Evolutionary conservation across 1,140 invertebrate genomes (phyloP).

Genomic region (Campoletis sonorensis): DNA sequence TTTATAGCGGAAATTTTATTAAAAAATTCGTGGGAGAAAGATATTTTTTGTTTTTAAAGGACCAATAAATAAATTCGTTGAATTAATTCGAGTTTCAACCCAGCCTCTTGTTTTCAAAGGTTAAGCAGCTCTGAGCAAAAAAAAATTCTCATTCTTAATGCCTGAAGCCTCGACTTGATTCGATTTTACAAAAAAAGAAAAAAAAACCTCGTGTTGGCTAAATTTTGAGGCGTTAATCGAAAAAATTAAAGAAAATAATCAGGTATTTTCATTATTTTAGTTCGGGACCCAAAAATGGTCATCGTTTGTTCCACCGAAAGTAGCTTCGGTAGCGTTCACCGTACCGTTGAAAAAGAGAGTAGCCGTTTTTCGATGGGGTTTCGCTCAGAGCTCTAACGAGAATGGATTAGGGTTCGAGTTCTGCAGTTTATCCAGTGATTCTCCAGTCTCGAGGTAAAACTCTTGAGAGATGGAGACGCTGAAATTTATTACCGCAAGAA

Average conservation of each 20-base stretch:
- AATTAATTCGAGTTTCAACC: no score
- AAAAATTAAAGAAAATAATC: background rate
- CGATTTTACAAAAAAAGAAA: no score
- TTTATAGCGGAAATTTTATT: no score
- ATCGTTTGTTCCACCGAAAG: background rate
- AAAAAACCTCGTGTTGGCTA: no score
- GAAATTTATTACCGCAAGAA: constrained; percentile 73
- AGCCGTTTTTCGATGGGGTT: constrained; percentile 1
- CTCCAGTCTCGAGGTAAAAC: constrained; percentile 15
- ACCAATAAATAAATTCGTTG: no score
- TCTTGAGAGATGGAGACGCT: background rate
- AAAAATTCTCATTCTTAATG: no score
- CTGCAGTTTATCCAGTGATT: constrained; percentile 18
- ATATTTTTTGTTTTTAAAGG: no score
- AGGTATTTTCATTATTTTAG: background rate
- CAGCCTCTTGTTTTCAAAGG: no score
- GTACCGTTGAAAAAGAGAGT: background rate
- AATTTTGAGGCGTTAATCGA: no score
- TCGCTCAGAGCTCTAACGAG: constrained; percentile 20
- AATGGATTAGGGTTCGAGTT: constrained; percentile 39
- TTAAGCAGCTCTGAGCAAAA: no score
- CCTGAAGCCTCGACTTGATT: no score
- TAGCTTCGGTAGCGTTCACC: background rate
- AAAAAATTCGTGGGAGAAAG: no score
- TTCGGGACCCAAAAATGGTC: background rate